Percentiles rank a stretch among this genome's conserved stretches.
phyloP scores from a whole-genome alignment of 2,888 invertebrate genomes.

The Pimpla rufipes region DNA sequence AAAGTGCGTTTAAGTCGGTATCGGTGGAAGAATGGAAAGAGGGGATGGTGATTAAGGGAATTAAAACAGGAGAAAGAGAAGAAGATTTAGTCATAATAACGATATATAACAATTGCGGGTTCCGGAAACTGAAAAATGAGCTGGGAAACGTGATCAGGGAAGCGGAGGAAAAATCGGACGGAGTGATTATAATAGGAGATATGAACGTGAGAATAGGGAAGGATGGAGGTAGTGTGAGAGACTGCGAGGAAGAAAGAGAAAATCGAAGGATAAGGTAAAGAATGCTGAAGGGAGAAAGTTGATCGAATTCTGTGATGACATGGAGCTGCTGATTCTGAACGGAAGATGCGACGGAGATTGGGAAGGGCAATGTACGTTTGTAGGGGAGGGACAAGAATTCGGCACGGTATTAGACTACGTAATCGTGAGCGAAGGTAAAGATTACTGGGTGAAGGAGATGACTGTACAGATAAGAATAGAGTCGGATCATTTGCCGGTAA shows the following conservation, averaged over 20 bases:
- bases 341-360: constrained; percentile 25
- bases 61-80: not conserved
- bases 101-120: constrained; percentile 52
- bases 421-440: constrained; percentile 17
- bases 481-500: constrained; percentile 16
- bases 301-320: constrained; percentile 6
- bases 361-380: constrained; percentile 12
- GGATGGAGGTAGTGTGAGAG: constrained; percentile 3
- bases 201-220: constrained; percentile 50
- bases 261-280: constrained; percentile 36
- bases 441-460: not conserved
- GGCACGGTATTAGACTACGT: constrained; percentile 37
- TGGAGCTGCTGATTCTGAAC: constrained; percentile 21
- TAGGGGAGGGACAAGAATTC: constrained; percentile 21
- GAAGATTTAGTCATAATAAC: constrained; percentile 21
- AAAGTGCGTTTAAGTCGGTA: not conserved
- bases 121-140: constrained; percentile 1
- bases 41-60: constrained; percentile 29
- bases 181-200: constrained; percentile 41
- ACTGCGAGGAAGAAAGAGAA: not conserved
- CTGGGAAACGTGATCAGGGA: constrained; percentile 1
- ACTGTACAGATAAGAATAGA: constrained; percentile 18
- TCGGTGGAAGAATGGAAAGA: constrained; percentile 43
- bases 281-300: constrained; percentile 37
- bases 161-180: constrained; percentile 14